A percentile compares a stretch with the other conserved stretches of the same genome.
phyloP scores from a whole-genome alignment of 2,113 vertebrate genomes.

The Onychorhynchus coronatus region DNA sequence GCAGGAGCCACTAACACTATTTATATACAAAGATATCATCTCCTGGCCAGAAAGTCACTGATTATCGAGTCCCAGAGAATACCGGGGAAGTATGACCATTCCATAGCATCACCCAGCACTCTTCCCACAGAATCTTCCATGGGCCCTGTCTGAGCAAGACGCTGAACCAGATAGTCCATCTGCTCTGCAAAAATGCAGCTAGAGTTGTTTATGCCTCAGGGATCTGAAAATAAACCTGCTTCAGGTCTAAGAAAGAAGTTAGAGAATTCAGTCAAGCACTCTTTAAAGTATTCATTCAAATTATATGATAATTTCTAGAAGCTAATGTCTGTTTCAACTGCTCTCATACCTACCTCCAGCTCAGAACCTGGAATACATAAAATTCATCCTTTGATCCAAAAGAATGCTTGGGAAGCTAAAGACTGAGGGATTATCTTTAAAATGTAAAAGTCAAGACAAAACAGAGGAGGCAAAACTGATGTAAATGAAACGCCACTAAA shows the following conservation, averaged over 20 bases:
- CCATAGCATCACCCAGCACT: background rate
- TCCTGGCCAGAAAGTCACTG: background rate
- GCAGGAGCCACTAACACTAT: background rate
- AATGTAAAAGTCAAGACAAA: background rate
- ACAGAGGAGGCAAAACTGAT: background rate
- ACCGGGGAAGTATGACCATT: background rate
- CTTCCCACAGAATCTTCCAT: background rate
- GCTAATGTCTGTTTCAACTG: background rate
- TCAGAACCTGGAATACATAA: background rate
- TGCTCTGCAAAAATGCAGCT: background rate
- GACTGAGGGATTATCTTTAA: background rate
- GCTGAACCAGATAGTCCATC: background rate
- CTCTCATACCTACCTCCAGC: background rate
- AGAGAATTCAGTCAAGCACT: background rate
- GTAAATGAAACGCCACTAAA: background rate
- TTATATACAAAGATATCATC: background rate
- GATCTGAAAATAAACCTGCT: background rate
- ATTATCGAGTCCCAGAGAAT: background rate
- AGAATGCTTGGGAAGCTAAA: background rate
- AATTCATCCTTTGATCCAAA: background rate
- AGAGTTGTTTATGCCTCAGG: background rate
- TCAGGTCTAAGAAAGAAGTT: background rate
- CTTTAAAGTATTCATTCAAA: background rate
- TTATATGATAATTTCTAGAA: background rate
- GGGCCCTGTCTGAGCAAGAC: background rate